Evolutionary conservation across 1,140 invertebrate species (phyloP).

Genomic region (Mylabris phalerata): DNA sequence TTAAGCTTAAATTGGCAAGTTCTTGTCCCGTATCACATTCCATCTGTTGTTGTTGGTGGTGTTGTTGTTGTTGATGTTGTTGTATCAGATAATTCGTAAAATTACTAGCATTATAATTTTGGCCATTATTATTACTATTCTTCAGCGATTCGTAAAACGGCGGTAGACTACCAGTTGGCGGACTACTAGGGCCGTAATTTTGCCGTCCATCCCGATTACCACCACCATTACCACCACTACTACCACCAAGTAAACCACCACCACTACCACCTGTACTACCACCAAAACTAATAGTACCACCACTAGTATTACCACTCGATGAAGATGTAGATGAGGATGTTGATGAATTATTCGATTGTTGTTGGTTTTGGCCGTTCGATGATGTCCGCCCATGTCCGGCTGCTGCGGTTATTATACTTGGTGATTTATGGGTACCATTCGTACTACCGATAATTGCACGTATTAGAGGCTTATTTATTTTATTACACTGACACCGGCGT

Average conservation of each 20-base stretch:
- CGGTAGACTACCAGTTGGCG: slow-evolving; percentile 72
- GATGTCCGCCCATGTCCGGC: slow-evolving; percentile 68
- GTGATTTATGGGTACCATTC: slow-evolving; percentile 51
- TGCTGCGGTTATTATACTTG: slow-evolving; percentile 49
- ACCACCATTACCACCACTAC: slow-evolving; percentile 58
- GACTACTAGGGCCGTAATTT: slow-evolving; percentile 76
- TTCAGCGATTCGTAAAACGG: slow-evolving; percentile 81
- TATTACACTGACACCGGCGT: slow-evolving; percentile 50
- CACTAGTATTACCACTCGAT: slow-evolving; percentile 46
- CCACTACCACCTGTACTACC: slow-evolving; percentile 48
- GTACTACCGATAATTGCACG: slow-evolving; percentile 35
- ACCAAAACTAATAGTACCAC: slow-evolving; percentile 45
- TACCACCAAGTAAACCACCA: slow-evolving; percentile 52
- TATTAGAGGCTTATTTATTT: slow-evolving; percentile 47
- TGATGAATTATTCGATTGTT: slow-evolving; percentile 41
- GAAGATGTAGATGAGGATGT: slow-evolving; percentile 33
- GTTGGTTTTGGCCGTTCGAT: slow-evolving; percentile 37
- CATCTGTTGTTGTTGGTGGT: slow-evolving; percentile 59
- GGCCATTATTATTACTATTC: slow-evolving; percentile 56
- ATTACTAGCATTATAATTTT: slow-evolving; percentile 46
- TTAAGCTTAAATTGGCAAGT: slow-evolving; percentile 45
- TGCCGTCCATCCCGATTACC: slow-evolving; percentile 67
- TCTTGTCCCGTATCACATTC: slow-evolving; percentile 69
- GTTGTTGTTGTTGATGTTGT: slow-evolving; percentile 44
- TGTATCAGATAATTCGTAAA: slow-evolving; percentile 45